Evolutionary conservation across 2,113 vertebrate species (phyloP), one percentile per base, ranked within the genome.

Genomic region (Sinocyclocheilus maitianheensis): DNA sequence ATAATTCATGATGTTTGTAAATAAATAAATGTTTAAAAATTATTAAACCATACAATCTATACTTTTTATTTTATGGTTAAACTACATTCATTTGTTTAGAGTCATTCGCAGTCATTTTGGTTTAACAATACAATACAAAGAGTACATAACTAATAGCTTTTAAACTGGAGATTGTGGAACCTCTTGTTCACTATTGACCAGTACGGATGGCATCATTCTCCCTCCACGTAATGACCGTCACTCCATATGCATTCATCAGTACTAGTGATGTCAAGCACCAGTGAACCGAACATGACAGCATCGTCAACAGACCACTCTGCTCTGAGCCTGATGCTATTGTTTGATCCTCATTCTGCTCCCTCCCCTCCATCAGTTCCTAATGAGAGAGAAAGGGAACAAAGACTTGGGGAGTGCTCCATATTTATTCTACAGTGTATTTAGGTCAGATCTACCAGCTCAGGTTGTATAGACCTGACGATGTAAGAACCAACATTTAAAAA

Each of bases 371-470:
- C 53, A 90, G 87, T 91, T 93, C 92, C 91, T 94, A 94, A 94
- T 93, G 93, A 95, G 91, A 85, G 91, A 90, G 87, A 92, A 34
- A 77, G 90, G 71, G 76, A 92, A 94, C 91, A 92, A 93, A 94
- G 92, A 91, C 91, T 90, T 71, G 80, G 87, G 92, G 90, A 87
- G 84, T 92, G 76, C 76, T 77, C 91, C 90, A 85, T 91, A 90
- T 95, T 94, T 94, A 93, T 94, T 94, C 92, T 89, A 85, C 87
- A 87, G 91, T 93, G 91, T 94, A 95, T 95, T 93, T 95, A 94
- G 95, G 95, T 95, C 95, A 96, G 89, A 94, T 92, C 89, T 92
- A 93, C 93, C 92, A 89, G 83, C 58, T 83, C 94, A 93, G 88
- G 91, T 94, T 93, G 90, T 88, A 60, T 91, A 92, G 87, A 92